Conservation (phyloP, 2,113 vertebrate species). For the Thoracochromis brauschi region DNA sequence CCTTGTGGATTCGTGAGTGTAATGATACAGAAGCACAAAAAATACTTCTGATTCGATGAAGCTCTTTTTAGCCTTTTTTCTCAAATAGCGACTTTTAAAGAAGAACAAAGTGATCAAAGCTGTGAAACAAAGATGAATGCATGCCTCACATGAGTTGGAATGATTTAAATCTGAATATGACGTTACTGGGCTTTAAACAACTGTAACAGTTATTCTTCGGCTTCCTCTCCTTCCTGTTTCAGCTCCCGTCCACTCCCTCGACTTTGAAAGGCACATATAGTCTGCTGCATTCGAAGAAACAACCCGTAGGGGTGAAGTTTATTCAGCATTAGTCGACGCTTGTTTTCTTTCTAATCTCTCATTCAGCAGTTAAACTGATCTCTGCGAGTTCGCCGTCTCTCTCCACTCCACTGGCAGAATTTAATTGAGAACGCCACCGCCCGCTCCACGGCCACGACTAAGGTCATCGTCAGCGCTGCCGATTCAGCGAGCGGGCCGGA, state of each 20-base stretch:
- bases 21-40: not conserved
- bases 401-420: not conserved
- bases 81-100: not conserved
- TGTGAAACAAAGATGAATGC: not conserved
- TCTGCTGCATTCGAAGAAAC: not conserved
- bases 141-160: not conserved
- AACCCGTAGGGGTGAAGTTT: not conserved
- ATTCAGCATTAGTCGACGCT: not conserved
- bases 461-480: not conserved
- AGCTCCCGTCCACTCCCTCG: not conserved
- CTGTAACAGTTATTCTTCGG: not conserved
- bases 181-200: not conserved
- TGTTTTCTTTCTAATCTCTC: not conserved
- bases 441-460: not conserved
- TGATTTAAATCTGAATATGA: not conserved
- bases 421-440: not conserved
- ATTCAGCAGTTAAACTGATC: not conserved
- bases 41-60: not conserved
- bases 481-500: conserved; percentile 8
- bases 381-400: not conserved
- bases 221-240: not conserved
- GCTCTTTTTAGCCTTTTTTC: not conserved
- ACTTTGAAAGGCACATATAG: not conserved
- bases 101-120: not conserved
- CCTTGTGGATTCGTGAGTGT: not conserved